A percentile compares a stretch with the other conserved stretches of the same genome.
phyloP scores from a whole-genome alignment of 1,140 invertebrate genomes.

The Drosophila yakuba region DNA sequence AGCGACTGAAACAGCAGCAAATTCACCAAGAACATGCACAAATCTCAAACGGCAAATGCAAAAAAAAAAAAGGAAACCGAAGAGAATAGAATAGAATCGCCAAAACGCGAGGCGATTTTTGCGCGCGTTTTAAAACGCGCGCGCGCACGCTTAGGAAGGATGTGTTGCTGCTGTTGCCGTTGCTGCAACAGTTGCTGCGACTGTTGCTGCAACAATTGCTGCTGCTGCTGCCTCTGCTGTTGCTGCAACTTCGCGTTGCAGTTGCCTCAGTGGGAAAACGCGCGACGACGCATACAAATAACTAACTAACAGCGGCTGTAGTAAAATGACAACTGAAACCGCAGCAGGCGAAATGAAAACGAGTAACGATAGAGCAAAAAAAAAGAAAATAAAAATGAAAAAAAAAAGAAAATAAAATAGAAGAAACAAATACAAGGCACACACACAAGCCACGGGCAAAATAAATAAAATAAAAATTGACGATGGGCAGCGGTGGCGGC shows the following conservation, averaged over 20 bases:
- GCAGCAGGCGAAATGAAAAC: conserved; percentile 78
- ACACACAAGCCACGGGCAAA: conserved; percentile 32
- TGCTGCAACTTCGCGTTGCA: conserved; percentile 29
- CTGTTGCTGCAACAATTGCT: conserved; percentile 3
- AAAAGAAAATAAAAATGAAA: conserved; percentile 33
- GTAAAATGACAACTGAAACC: conserved; percentile 82
- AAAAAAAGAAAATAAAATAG: conserved; percentile 30
- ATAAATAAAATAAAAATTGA: conserved; percentile 54
- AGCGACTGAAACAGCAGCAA: conserved; percentile 32
- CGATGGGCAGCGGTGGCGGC: conserved; percentile 50
- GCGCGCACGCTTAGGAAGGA: conserved; percentile 22
- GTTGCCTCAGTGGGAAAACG: conserved; percentile 16
- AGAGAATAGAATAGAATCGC: neutral
- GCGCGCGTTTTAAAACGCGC: conserved; percentile 14
- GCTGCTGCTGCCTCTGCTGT: conserved; percentile 3
- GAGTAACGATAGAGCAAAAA: conserved; percentile 70
- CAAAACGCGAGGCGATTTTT: neutral
- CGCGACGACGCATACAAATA: conserved; percentile 71
- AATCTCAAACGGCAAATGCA: conserved; percentile 3
- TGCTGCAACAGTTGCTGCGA: conserved; percentile 5
- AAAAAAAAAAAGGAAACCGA: conserved; percentile 1
- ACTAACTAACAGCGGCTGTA: conserved; percentile 80
- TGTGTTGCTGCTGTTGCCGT: conserved; percentile 10
- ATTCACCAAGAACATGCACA: conserved; percentile 15
- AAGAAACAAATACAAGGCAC: conserved; percentile 16